These are phyloP conservation scores for Anguilla megastoma DNA, from an alignment of 2,797 vertebrate species.

Conservation along the genomic window DNA sequence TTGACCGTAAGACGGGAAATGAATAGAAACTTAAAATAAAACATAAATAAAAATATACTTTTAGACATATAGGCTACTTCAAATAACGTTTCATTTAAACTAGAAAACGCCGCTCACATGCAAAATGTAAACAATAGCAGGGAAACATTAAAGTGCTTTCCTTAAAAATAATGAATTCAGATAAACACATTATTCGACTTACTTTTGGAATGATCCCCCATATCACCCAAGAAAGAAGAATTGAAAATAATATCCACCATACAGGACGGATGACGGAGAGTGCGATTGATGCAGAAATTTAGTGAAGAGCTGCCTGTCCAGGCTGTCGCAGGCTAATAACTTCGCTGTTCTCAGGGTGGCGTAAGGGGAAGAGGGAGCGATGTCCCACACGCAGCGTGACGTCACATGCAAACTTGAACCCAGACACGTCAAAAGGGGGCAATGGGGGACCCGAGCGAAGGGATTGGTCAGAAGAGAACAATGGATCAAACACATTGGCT, in stretches of 20 bases:
- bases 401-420: slow-evolving; percentile 73
- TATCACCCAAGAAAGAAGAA: slow-evolving; percentile 69
- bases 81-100: not conserved
- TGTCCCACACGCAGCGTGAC: slow-evolving; percentile 78
- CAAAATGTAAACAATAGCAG: not conserved
- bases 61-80: not conserved
- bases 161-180: not conserved
- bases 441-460: slow-evolving; percentile 41
- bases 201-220: slow-evolving; percentile 79
- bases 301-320: slow-evolving; percentile 45
- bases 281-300: slow-evolving; percentile 42
- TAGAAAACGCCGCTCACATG: not conserved
- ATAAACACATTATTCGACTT: slow-evolving; percentile 56
- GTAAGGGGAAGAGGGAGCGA: slow-evolving; percentile 66
- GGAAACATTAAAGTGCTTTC: not conserved
- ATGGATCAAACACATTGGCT: slow-evolving; percentile 35
- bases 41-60: not conserved
- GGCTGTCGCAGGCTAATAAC: slow-evolving; percentile 58
- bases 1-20: not conserved
- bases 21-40: not conserved
- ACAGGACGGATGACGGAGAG: slow-evolving; percentile 60
- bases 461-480: slow-evolving; percentile 49
- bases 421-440: slow-evolving; percentile 57
- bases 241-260: slow-evolving; percentile 76
- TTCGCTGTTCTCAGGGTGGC: slow-evolving; percentile 49